Conservation (phyloP, 2,797 vertebrate species). For the Manis javanica region DNA sequence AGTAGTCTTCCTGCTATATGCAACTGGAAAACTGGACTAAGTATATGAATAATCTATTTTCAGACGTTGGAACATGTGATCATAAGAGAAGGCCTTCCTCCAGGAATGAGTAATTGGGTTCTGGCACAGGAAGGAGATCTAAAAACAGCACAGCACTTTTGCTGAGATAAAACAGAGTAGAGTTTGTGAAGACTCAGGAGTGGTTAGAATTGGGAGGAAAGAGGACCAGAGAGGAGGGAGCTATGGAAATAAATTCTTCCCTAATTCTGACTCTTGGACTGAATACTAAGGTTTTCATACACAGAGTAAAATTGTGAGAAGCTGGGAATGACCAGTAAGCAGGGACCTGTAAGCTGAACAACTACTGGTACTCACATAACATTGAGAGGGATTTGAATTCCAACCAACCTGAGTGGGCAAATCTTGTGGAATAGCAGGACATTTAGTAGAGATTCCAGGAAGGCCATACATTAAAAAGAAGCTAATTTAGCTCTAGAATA, state of each 20-base stretch:
- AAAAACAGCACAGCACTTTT: not conserved
- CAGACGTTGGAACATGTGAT: not conserved
- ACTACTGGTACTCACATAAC: not conserved
- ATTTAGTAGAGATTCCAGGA: not conserved
- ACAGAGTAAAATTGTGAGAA: not conserved
- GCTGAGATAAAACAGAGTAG: not conserved
- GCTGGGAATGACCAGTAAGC: not conserved
- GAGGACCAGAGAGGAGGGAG: not conserved
- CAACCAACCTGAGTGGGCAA: not conserved
- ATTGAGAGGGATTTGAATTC: not conserved
- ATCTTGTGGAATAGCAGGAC: not conserved
- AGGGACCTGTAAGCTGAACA: not conserved
- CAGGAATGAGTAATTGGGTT: not conserved
- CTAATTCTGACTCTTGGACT: not conserved
- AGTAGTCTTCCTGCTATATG: not conserved
- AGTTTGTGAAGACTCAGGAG: not conserved
- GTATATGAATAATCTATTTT: not conserved
- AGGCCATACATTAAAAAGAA: not conserved
- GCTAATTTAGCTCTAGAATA: not conserved
- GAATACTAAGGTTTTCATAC: not conserved
- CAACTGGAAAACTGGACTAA: not conserved
- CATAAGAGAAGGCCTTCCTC: not conserved
- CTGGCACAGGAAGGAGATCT: too few species aligned
- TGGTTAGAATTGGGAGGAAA: not conserved
- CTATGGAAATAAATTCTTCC: not conserved